A percentile compares a stretch with the other conserved stretches of the same genome.
Conservation (phyloP, 92 coral and sea anemone genomes). For the Zoanthus solanderi region DNA sequence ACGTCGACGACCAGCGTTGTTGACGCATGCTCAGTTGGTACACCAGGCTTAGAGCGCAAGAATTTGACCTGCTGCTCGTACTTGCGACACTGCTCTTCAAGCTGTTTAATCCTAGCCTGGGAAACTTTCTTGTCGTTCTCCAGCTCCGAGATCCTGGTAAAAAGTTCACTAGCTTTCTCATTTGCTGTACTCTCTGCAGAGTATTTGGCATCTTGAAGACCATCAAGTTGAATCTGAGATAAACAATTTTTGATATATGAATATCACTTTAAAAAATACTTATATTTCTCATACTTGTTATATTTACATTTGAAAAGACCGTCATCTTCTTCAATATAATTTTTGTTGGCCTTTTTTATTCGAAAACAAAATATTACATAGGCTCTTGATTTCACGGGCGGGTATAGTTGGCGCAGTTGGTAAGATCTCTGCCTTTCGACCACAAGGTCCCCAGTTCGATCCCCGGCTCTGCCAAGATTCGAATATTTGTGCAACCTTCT, state of each 20-base stretch:
- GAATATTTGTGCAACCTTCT: no score
- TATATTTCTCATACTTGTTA: no score
- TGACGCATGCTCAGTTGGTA: slow-evolving; percentile 81
- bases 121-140: slow-evolving; percentile 76
- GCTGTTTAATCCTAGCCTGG: slow-evolving; percentile 63
- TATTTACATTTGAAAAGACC: no score
- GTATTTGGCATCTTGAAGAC: slow-evolving; percentile 38
- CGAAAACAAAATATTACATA: no score
- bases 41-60: slow-evolving; percentile 68
- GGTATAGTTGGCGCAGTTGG: no score
- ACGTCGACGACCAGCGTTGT: slow-evolving; percentile 82
- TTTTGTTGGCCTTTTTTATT: no score
- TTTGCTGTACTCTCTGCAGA: slow-evolving; percentile 33
- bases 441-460: no score
- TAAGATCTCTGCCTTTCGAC: no score
- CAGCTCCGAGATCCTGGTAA: slow-evolving; percentile 67
- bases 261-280: no score
- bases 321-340: no score
- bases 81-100: slow-evolving; percentile 70
- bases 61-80: slow-evolving; percentile 70
- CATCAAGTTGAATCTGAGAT: slow-evolving; percentile 30
- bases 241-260: background rate
- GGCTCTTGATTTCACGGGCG: no score
- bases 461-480: no score
- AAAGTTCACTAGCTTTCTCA: slow-evolving; percentile 29